Conservation (phyloP, 1,140 invertebrate genomes). For the Argopecten irradians region DNA sequence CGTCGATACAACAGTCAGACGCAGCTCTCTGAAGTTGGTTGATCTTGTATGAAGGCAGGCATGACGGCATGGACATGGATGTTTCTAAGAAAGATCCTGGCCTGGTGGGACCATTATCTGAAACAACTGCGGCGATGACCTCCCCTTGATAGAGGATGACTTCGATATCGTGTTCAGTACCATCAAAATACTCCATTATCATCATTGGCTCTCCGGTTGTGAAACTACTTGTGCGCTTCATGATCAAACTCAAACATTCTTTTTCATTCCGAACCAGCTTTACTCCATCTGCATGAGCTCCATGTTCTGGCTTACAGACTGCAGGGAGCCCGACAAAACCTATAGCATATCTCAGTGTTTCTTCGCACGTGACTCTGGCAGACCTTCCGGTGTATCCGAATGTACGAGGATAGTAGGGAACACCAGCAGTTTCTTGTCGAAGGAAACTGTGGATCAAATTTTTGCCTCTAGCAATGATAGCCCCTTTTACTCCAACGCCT, state of each 20-base stretch:
- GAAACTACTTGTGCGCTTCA: not conserved
- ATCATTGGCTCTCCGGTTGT: constrained; percentile 19
- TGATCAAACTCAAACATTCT: constrained; percentile 13
- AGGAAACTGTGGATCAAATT: not conserved
- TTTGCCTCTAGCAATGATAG: constrained; percentile 19
- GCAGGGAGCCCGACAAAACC: constrained; percentile 27
- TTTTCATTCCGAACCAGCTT: constrained; percentile 24
- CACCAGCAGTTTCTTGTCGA: not conserved
- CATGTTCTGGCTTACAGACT: constrained; percentile 47
- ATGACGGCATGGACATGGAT: constrained; percentile 32
- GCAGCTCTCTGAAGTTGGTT: constrained; percentile 32
- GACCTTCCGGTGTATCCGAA: constrained; percentile 27
- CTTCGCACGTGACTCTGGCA: not conserved
- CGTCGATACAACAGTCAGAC: constrained; percentile 31
- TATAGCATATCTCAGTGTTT: constrained; percentile 6
- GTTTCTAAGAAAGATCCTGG: constrained; percentile 27
- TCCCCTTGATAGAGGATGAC: constrained; percentile 44
- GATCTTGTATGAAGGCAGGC: not conserved
- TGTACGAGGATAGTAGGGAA: not conserved
- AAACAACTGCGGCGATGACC: constrained; percentile 42
- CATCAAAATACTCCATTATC: constrained; percentile 37
- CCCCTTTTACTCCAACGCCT: not conserved
- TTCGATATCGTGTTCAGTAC: constrained; percentile 49
- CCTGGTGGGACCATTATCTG: constrained; percentile 41
- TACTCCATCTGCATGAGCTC: constrained; percentile 33